A percentile compares a stretch with the other conserved stretches of the same genome.
Evolutionary conservation across 1,140 invertebrate genomes (phyloP).

Genomic region (Zaprionus ornatus): DNA sequence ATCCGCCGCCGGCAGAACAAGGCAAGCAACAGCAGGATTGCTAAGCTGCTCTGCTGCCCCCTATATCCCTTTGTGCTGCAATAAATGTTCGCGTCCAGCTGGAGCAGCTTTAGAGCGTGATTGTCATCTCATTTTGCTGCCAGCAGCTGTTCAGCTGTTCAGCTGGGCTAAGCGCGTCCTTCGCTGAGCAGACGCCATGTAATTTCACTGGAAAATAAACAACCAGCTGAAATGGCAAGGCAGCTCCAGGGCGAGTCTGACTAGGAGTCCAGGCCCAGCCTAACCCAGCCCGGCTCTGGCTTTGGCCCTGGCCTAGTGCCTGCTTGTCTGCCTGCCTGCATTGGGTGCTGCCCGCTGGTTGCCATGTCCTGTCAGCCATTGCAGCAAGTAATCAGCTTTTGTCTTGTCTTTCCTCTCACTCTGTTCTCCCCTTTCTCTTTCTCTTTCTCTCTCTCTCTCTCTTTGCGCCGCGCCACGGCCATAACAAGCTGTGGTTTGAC

Average conservation of each 20-base stretch:
- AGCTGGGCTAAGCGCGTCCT: constrained; percentile 55
- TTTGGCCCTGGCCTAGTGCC: constrained; percentile 33
- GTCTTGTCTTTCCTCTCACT: constrained; percentile 43
- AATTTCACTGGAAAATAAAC: constrained; percentile 58
- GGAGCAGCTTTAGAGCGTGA: not conserved
- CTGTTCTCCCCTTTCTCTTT: not conserved
- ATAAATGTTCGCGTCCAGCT: not conserved
- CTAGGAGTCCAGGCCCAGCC: constrained; percentile 12
- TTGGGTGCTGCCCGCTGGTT: not conserved
- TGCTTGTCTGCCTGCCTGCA: not conserved
- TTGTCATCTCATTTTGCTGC: constrained; percentile 28
- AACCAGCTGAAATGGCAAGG: constrained; percentile 59
- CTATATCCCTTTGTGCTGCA: not conserved
- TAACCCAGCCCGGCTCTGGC: constrained; percentile 8
- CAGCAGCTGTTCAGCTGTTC: constrained; percentile 74
- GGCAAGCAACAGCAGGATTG: constrained; percentile 11
- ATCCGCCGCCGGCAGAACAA: constrained; percentile 32
- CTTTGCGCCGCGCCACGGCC: not conserved
- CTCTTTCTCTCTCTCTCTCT: not conserved
- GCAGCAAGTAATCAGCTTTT: constrained; percentile 75
- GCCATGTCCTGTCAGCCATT: constrained; percentile 68
- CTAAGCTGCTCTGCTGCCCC: not conserved
- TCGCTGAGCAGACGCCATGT: constrained; percentile 42
- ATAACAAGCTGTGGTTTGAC: constrained; percentile 67
- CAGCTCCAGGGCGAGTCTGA: constrained; percentile 26